A percentile compares a stretch with the other conserved stretches of the same genome.
phyloP scores from a whole-genome alignment of 1,140 invertebrate genomes.

The Proales similis region DNA sequence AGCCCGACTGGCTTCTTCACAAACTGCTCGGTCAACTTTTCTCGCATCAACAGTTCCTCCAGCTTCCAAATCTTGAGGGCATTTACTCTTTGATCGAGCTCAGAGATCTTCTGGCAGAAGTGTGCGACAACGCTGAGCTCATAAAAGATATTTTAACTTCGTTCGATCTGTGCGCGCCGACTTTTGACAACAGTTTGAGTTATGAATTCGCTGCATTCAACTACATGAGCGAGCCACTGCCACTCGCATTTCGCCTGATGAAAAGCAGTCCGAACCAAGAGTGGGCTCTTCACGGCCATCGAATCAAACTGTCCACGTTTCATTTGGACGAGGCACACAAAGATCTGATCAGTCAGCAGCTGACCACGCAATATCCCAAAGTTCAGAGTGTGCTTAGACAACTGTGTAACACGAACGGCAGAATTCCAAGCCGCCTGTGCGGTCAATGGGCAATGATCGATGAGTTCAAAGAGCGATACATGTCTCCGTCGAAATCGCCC shows the following conservation, averaged over 20 bases:
- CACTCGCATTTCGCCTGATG: background rate
- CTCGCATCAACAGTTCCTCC: slow-evolving; percentile 49
- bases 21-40: slow-evolving; percentile 67
- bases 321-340: slow-evolving; percentile 25
- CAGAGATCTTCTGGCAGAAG: background rate
- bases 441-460: background rate
- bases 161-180: slow-evolving; percentile 66
- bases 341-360: background rate
- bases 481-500: too few species aligned
- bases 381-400: too few species aligned
- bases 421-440: too few species aligned
- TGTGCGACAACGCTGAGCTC: background rate
- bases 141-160: slow-evolving; percentile 52
- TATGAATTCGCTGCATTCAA: slow-evolving; percentile 25
- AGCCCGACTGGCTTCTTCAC: slow-evolving; percentile 66
- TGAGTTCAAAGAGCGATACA: background rate
- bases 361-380: slow-evolving; percentile 2
- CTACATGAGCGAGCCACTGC: slow-evolving; percentile 22
- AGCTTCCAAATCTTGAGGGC: background rate
- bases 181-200: slow-evolving; percentile 58
- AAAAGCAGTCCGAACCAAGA: background rate
- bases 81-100: slow-evolving; percentile 1
- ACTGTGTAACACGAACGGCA: too few species aligned
- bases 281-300: slow-evolving; percentile 4
- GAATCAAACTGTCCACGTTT: slow-evolving; percentile 6